A percentile compares a stretch with the other conserved stretches of the same genome.
Evolutionary conservation across 2,888 invertebrate species (phyloP).

Genomic region (Drosophila paranaensis): DNA sequence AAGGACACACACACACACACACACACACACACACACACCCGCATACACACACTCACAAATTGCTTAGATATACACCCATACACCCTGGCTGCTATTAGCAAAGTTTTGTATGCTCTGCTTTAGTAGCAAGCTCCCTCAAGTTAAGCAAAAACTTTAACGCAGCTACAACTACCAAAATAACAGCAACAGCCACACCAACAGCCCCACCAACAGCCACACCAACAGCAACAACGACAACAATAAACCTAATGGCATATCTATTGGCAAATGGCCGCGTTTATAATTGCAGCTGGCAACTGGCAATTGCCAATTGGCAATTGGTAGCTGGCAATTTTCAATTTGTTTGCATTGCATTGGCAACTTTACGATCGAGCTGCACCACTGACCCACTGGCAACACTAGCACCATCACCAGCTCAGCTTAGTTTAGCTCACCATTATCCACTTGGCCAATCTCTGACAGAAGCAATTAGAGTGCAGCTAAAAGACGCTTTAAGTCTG

Average conservation of each 20-base stretch:
- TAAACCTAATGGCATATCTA: slow-evolving; percentile 33
- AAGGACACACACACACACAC: slow-evolving; percentile 19
- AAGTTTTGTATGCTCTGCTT: slow-evolving; percentile 66
- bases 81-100: slow-evolving; percentile 68
- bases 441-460: slow-evolving; percentile 12
- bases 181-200: slow-evolving; percentile 10
- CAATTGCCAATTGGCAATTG: slow-evolving; percentile 45
- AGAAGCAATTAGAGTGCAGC: slow-evolving; percentile 48
- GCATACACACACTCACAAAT: slow-evolving; percentile 26
- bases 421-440: neutral
- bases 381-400: slow-evolving; percentile 34
- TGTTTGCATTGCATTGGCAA: slow-evolving; percentile 51
- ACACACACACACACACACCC: slow-evolving; percentile 11
- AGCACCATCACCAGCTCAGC: neutral
- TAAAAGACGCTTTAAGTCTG: slow-evolving; percentile 31
- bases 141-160: slow-evolving; percentile 57
- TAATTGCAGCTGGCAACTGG: slow-evolving; percentile 68
- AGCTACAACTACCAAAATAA: slow-evolving; percentile 22
- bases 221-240: slow-evolving; percentile 12
- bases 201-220: neutral
- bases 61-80: slow-evolving; percentile 6
- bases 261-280: slow-evolving; percentile 60
- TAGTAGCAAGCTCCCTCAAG: slow-evolving; percentile 53
- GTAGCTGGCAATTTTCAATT: slow-evolving; percentile 67
- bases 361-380: slow-evolving; percentile 43